Conservation (phyloP, 2,888 invertebrate species). For the Catocala fraxini region DNA sequence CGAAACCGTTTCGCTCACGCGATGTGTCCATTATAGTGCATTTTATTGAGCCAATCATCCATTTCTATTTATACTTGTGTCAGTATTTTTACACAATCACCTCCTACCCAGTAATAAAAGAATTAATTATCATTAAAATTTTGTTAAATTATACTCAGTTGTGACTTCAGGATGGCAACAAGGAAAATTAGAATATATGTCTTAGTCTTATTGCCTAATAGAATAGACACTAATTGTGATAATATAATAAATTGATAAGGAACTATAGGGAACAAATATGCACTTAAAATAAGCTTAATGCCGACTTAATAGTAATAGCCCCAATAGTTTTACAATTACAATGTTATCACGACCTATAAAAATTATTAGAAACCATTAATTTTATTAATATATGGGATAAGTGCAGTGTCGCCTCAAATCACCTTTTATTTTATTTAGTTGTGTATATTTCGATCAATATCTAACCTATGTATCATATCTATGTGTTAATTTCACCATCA, state of each 20-base stretch:
- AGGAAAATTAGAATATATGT: conserved; percentile 13
- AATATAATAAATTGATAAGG: not conserved
- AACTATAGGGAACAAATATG: conserved; percentile 3
- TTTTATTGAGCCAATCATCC: too few relatives aligned
- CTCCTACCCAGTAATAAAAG: conserved; percentile 1
- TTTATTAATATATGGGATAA: not conserved
- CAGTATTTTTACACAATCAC: conserved; percentile 3
- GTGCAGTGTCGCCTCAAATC: not conserved
- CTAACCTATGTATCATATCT: not conserved
- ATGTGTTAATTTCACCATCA: not conserved
- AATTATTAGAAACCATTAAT: conserved; percentile 3
- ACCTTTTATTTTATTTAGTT: too few relatives aligned
- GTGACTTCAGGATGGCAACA: conserved; percentile 36
- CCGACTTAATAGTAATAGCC: conserved; percentile 3
- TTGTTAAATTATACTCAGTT: conserved; percentile 33
- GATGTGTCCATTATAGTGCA: too few relatives aligned
- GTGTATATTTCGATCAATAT: too few relatives aligned
- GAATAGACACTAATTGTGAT: conserved; percentile 1
- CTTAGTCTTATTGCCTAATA: too few relatives aligned
- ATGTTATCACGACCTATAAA: not conserved
- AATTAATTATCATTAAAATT: conserved; percentile 23
- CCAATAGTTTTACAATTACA: not conserved
- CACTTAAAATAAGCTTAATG: conserved; percentile 5
- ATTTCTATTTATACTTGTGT: too few relatives aligned
- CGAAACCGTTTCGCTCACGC: too few relatives aligned